These are phyloP conservation scores for Colletes collaris DNA, from an alignment of 2,888 invertebrate genomes.

Conservation along the genomic window DNA sequence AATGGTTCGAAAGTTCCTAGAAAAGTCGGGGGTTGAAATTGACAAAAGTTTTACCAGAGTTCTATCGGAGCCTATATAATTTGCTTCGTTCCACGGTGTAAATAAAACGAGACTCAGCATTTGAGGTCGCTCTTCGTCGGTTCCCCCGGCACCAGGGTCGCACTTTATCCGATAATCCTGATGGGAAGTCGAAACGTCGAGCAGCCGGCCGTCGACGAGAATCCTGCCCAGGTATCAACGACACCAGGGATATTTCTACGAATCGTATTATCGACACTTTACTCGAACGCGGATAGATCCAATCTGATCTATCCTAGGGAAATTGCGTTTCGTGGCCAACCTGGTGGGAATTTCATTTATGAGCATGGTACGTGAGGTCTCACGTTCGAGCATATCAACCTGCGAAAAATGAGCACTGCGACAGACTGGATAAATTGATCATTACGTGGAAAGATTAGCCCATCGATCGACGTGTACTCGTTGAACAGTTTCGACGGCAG, in stretches of 20 bases:
- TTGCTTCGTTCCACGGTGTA: background rate
- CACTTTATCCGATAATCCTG: constrained; percentile 38
- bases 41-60: background rate
- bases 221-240: constrained; percentile 26
- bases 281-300: constrained; percentile 54
- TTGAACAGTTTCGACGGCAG: no score
- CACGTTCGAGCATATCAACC: background rate
- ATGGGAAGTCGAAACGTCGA: constrained; percentile 47
- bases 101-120: background rate
- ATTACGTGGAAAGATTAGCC: background rate
- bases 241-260: constrained; percentile 56
- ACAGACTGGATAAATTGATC: constrained; percentile 10
- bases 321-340: constrained; percentile 57
- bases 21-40: no score
- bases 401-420: background rate
- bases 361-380: background rate
- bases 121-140: background rate
- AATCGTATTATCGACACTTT: constrained; percentile 61
- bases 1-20: no score
- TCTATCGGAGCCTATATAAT: constrained; percentile 2
- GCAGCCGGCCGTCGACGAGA: constrained; percentile 26
- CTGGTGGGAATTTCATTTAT: constrained; percentile 26
- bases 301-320: constrained; percentile 65
- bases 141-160: background rate
- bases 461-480: background rate